Conservation (phyloP, 2,113 vertebrate genomes). For the Oplegnathus fasciatus region DNA sequence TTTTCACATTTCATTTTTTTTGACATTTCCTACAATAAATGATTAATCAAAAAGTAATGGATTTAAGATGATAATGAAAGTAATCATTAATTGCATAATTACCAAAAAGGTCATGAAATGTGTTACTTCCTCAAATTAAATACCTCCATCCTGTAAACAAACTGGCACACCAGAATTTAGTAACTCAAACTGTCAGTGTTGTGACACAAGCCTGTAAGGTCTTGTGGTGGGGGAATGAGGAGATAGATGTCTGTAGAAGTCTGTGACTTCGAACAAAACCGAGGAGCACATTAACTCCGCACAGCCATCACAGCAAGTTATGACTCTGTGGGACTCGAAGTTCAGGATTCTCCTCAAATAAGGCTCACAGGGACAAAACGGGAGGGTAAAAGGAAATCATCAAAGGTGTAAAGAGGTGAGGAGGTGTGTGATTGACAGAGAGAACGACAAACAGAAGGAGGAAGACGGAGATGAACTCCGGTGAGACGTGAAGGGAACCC, state of each 20-base stretch:
- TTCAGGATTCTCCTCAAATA: not conserved
- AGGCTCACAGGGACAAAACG: not conserved
- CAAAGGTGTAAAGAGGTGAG: not conserved
- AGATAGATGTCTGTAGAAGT: not conserved
- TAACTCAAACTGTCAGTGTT: not conserved
- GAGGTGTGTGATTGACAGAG: constrained; percentile 9
- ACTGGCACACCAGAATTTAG: not conserved
- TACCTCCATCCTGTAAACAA: not conserved
- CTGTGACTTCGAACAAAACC: constrained; percentile 11
- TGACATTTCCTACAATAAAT: not conserved
- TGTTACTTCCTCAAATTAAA: not conserved
- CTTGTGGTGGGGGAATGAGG: not conserved
- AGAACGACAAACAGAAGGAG: not conserved
- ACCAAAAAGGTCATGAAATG: not conserved
- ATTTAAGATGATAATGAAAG: too few species aligned
- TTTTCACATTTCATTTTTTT: not conserved
- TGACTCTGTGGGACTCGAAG: not conserved
- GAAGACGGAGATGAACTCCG: constrained; percentile 5
- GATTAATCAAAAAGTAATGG: too few species aligned
- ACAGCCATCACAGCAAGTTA: not conserved
- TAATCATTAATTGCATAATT: not conserved
- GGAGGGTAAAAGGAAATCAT: constrained; percentile 4
- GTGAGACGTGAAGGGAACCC: constrained; percentile 26
- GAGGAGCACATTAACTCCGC: not conserved
- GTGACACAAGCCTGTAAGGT: not conserved